Evolutionary conservation across 2,888 invertebrate genomes (phyloP).

Genomic region (Xylophagus ater): DNA sequence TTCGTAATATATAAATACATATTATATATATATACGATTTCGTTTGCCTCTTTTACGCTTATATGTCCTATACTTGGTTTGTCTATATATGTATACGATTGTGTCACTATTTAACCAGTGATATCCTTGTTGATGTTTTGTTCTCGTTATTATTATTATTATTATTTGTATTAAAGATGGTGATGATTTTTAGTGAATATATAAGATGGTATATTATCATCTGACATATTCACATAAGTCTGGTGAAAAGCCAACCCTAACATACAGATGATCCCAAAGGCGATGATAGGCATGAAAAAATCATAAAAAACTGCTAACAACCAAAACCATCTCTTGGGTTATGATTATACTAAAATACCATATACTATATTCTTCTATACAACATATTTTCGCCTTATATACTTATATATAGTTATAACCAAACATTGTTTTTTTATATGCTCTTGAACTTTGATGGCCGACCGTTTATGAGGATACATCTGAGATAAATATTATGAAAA

Average conservation of each 20-base stretch:
- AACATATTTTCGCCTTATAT: no score
- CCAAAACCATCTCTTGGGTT: constrained; percentile 9
- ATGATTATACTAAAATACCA: no score
- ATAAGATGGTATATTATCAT: not conserved
- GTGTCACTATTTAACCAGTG: no score
- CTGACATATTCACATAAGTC: not conserved
- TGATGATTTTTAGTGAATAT: not conserved
- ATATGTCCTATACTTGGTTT: no score
- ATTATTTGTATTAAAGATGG: constrained; percentile 7
- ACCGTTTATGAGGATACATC: constrained; percentile 15
- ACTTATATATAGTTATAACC: no score
- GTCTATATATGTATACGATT: no score
- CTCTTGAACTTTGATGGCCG: constrained; percentile 15
- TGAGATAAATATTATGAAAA: constrained; percentile 18
- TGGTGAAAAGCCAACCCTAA: constrained; percentile 5
- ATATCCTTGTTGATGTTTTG: constrained; percentile 1
- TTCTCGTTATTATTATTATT: not conserved
- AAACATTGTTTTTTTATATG: no score
- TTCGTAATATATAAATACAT: no score
- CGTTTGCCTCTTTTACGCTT: no score
- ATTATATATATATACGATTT: no score
- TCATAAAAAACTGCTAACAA: constrained; percentile 17
- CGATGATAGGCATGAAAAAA: constrained; percentile 14
- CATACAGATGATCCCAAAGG: constrained; percentile 13
- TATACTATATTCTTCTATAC: no score